Conservation (phyloP, 2,113 vertebrate genomes). For the Archocentrus centrarchus region DNA sequence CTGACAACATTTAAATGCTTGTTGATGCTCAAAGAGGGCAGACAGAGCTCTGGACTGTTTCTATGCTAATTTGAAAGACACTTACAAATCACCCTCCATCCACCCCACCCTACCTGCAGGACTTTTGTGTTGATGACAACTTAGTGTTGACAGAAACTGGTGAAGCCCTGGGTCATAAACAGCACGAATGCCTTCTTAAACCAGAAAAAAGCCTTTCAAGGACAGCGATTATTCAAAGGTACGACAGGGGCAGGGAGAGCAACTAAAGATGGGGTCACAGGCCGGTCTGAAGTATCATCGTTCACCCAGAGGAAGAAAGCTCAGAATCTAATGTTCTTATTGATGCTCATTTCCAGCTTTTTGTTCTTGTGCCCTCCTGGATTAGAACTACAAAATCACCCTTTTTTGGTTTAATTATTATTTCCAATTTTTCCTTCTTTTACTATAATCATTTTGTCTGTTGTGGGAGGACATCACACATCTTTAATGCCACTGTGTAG, state of each 20-base stretch:
- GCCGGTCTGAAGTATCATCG: too few species aligned
- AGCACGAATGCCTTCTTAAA: not conserved
- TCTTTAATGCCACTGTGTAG: fast-evolving
- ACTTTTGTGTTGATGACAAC: not conserved
- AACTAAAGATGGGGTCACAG: fast-evolving
- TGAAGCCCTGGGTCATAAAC: not conserved
- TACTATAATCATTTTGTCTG: not conserved
- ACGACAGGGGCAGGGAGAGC: not conserved
- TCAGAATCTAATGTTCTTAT: fast-evolving
- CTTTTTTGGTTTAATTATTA: not conserved
- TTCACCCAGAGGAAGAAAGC: fast-evolving
- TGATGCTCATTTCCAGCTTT: not conserved
- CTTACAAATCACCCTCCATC: not conserved
- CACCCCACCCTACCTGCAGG: not conserved
- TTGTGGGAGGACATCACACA: too few species aligned
- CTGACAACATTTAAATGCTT: not conserved
- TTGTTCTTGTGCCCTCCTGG: not conserved
- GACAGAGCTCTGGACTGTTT: not conserved
- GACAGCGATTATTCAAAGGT: not conserved
- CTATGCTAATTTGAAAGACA: not conserved
- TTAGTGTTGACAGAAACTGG: not conserved
- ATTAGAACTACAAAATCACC: fast-evolving
- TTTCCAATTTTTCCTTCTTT: not conserved
- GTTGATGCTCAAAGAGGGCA: not conserved
- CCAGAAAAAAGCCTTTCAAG: not conserved